Evolutionary conservation across 1,140 invertebrate genomes (phyloP), one percentile per base, ranked within the genome.

Genomic region (Drosophila quadrilineata): DNA sequence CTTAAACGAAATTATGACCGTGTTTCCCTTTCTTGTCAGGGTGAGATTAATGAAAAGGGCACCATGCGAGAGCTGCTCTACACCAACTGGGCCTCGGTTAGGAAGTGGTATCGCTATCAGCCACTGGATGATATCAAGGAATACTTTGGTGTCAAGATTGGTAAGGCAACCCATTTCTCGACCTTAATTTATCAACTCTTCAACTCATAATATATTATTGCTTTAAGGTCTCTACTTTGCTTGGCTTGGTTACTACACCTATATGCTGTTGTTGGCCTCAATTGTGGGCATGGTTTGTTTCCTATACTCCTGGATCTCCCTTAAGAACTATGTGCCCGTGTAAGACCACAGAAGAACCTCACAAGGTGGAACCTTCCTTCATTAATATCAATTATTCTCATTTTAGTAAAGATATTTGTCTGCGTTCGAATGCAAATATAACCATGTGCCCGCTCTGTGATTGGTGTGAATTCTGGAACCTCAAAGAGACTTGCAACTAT

Each of bases 211-310:
- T 3, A 0, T 0, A 3, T 4, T 16, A n/a, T n/a, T n/a, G n/a
- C n/a, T 14, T 24, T 0, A 10, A 88, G 86, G 87, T 24, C 90
- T 98, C 28, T 99, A 99, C 90, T 99, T 99, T 89, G 97, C 97
- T 3, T 99, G 98, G 98, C 91, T 99, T 12, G 98, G 98, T 26
- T 99, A 96, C 90, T 99, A 99, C 87, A 99, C 98, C 0, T 94
- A 95, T 38, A 96, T 98, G 94, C 89, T 99, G 52, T 93, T 97
- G n/a, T 93, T 95, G 2, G 95, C 97, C 1, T 95, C 96, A 2
- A 87, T 97, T 45, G 93, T 97, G 8, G 97, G 97, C 1, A 76
- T 97, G 0, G 89, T 94, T 3, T 96, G 95, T 74, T 96, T 98
- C 86, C 89, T 95, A 29, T 96, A 96, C 87, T 96, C 96, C 9